Conservation (phyloP, 2,797 vertebrate species). For the Crypturellus tataupa region DNA sequence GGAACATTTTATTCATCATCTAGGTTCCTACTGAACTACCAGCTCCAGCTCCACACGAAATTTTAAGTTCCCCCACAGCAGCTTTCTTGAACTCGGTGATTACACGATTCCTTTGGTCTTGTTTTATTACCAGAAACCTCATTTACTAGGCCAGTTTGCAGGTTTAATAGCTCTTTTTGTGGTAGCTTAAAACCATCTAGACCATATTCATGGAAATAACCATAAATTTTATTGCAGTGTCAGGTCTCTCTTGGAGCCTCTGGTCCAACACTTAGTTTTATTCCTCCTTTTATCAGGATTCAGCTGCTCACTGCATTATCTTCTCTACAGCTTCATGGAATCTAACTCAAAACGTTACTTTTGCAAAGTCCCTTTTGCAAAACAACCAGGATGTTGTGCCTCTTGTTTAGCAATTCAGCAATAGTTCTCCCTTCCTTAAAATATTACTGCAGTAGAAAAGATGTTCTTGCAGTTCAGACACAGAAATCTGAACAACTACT, state of each 20-base stretch:
- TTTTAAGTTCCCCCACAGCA: neutral
- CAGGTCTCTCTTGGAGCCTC: neutral
- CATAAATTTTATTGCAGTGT: neutral
- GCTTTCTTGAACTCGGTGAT: neutral
- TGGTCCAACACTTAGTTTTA: neutral
- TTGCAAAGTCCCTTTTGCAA: neutral
- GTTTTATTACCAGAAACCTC: neutral
- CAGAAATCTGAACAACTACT: neutral
- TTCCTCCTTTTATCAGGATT: neutral
- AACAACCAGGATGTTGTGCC: neutral
- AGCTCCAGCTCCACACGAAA: neutral
- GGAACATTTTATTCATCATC: neutral
- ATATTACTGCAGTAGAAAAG: neutral
- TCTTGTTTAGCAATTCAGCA: neutral
- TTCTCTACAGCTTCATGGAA: neutral
- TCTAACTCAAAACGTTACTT: neutral
- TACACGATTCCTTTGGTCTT: neutral
- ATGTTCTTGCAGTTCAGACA: neutral
- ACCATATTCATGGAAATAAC: neutral
- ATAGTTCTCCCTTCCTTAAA: neutral
- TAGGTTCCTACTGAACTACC: neutral
- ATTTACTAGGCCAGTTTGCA: neutral
- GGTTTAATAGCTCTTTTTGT: neutral
- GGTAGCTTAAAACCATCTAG: neutral
- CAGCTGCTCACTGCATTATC: neutral